Evolutionary conservation across 1,140 invertebrate genomes (phyloP).

Genomic region (Tigriopus japonicus): DNA sequence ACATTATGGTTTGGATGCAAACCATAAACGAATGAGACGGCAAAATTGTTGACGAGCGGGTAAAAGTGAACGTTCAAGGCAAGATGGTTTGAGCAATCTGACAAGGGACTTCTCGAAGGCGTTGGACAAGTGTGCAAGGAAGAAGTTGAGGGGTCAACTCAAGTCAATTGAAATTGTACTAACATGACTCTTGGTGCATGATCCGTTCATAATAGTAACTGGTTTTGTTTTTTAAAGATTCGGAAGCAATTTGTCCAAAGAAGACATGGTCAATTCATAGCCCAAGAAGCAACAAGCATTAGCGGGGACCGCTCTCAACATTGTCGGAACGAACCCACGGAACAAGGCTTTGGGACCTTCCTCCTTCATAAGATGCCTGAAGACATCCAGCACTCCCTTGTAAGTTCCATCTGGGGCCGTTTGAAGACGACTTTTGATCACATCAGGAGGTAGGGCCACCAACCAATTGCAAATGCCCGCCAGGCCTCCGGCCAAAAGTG

Average conservation of each 20-base stretch:
- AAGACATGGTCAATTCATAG: conserved; percentile 47
- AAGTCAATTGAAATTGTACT: no score
- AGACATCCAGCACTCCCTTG: conserved; percentile 67
- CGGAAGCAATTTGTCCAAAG: conserved; percentile 29
- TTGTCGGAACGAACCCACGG: conserved; percentile 62
- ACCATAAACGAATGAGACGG: no score
- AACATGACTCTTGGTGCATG: no score
- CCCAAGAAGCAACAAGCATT: conserved; percentile 81
- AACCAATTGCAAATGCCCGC: conserved; percentile 93
- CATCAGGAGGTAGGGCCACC: conserved; percentile 88
- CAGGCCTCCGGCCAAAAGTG: conserved; percentile 78
- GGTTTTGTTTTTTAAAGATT: no score
- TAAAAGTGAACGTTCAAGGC: no score
- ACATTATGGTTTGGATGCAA: no score
- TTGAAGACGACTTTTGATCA: conserved; percentile 89
- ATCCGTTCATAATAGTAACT: no score
- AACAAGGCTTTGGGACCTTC: conserved; percentile 63
- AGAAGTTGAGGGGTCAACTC: no score
- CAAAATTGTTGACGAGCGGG: no score
- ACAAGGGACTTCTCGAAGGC: no score
- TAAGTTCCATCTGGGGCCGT: conserved; percentile 80
- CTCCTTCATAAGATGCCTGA: conserved; percentile 49
- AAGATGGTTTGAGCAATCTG: no score
- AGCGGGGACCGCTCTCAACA: conserved; percentile 75
- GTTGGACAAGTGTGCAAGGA: no score